Percentiles rank a stretch among this genome's conserved stretches.
Evolutionary conservation across 35 echinoderm and acorn worm species (phyloP).

Genomic region (Apostichopus japonicus): DNA sequence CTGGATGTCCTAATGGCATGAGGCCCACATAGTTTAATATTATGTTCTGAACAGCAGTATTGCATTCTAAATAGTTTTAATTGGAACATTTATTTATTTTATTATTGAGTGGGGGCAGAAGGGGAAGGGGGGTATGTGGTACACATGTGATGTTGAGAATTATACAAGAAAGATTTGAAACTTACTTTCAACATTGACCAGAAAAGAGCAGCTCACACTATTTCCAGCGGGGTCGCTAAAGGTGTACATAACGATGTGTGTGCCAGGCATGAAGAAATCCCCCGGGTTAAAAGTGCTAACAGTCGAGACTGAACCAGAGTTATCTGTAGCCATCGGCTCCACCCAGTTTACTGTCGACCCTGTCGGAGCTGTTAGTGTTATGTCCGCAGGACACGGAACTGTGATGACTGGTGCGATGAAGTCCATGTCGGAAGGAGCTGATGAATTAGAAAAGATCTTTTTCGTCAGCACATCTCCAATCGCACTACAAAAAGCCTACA

Average conservation of each 20-base stretch:
- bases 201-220: slow-evolving; percentile 11
- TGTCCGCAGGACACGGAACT: not conserved
- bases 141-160: not conserved
- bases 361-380: not conserved
- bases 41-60: no score
- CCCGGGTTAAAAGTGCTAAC: not conserved
- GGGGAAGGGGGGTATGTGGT: no score
- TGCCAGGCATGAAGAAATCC: not conserved
- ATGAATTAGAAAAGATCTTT: not conserved
- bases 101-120: no score
- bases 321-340: not conserved
- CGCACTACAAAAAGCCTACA: no score
- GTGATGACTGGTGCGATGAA: slow-evolving; percentile 1
- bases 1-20: no score
- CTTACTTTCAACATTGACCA: slow-evolving; percentile 28
- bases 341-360: not conserved
- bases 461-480: no score
- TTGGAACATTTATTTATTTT: no score
- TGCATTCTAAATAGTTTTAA: no score
- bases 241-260: not conserved
- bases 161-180: not conserved
- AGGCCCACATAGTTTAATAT: no score
- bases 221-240: slow-evolving; percentile 13
- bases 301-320: not conserved
- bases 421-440: not conserved